phyloP scores from a whole-genome alignment of 1,140 invertebrate genomes.

The Colletes gigas region DNA sequence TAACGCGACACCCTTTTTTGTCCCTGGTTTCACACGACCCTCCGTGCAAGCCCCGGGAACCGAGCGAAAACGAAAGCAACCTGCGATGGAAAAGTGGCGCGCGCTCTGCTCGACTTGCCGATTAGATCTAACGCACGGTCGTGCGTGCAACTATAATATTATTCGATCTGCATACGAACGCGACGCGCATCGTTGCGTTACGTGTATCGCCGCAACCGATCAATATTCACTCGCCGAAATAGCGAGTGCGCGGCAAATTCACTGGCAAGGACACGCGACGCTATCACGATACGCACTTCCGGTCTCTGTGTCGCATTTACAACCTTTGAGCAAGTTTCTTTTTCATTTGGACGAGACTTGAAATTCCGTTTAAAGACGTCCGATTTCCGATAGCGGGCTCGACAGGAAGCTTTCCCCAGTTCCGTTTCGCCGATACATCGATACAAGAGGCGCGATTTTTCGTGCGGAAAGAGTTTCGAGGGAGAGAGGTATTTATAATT shows the following conservation, averaged over 20 bases:
- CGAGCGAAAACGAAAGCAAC: not conserved
- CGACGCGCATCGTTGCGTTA: not conserved
- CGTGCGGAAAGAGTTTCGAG: not conserved
- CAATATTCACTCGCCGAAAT: constrained; percentile 39
- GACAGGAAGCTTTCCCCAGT: too few species aligned
- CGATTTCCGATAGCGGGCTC: too few species aligned
- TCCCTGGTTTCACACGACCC: not conserved
- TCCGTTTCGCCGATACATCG: not conserved
- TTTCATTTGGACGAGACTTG: too few species aligned
- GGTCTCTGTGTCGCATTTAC: not conserved
- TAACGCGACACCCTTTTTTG: not conserved
- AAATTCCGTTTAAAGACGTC: too few species aligned
- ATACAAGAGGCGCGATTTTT: constrained; percentile 4
- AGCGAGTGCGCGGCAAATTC: constrained; percentile 10
- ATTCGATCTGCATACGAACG: constrained; percentile 6
- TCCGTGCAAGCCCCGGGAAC: too few species aligned
- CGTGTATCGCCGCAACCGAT: constrained; percentile 3
- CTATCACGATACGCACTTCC: not conserved
- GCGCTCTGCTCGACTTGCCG: not conserved
- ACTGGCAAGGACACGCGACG: not conserved
- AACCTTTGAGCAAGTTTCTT: too few species aligned
- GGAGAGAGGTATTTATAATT: not conserved
- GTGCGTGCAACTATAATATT: constrained; percentile 3
- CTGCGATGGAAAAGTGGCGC: not conserved
- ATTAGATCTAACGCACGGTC: not conserved